Evolutionary conservation across 1,140 invertebrate species (phyloP), one percentile per base, ranked within the genome.

Genomic region (Dryas iulia): DNA sequence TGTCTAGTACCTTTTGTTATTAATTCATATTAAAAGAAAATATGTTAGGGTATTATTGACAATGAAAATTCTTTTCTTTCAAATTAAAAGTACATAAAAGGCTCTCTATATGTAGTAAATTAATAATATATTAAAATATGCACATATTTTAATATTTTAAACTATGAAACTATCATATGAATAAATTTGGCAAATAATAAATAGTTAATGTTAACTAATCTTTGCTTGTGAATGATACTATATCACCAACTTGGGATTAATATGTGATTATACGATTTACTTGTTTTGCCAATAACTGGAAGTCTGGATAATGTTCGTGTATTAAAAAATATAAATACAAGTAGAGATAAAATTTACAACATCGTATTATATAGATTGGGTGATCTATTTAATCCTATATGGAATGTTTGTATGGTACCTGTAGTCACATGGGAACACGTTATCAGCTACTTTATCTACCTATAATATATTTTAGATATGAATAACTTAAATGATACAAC

Each of bases 391-490:
- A 8, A 47, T 47, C 39, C 10, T 10, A 3, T 47, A 18, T n/a
- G 35, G 6, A 47, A 10, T n/a, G 10, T 47, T 47, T 18, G 14
- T 39, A 6, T 39, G 14, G 12, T 5, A 5, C 35, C 6, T 14
- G 12, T 7, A 18, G 5, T n/a, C 39, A 47, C 39, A 21, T 47
- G 18, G 18, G 10, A 47, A 47, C 18, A 10, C 6, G 2, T 47
- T 25, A 56, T 56, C 53, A 24, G 8, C 18, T 58, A 1, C n/a
- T 57, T 24, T 57, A 57, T 58, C 56, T 58, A 30, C 14, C n/a
- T 8, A 18, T 11, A 58, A 58, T 58, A 58, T 58, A 56, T 31
- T 30, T 58, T 11, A 6, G 7, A 58, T 31, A 56, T 31, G 12
- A 31, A n/a, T 26, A 30, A 14, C 30, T 47, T 21, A 5, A 53